Base-by-base conservation (phyloP, 2,888 invertebrate species). In the Aporophyla lueneburgensis region DNA sequence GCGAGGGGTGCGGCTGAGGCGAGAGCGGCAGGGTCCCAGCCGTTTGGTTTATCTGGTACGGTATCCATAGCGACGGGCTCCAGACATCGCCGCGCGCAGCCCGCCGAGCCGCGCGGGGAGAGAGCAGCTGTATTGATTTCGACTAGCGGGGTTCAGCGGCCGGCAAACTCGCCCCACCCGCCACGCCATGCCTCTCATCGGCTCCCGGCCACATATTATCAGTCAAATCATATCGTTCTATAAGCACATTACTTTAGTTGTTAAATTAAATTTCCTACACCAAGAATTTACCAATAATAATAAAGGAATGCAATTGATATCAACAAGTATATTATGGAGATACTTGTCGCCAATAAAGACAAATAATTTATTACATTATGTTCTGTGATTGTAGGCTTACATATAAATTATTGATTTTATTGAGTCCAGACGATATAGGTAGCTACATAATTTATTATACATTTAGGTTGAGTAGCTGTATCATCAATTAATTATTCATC, bases 111-210 rank as follows among this genome's bases (percentile, higher is more conserved):
- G 73, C 2, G 63, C 53, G 65, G 56, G 95, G 96, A 92, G 95
- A 94, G 95, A 94, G 97, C 96, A 97, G 97, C 96, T 97, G 96
- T 97, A 97, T 97, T 96, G 97, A 96, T 97, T 96, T 97, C 94
- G 96, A 95, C 92, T 89, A 87, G 90, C 92, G 88, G 92, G 92
- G 96, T 96, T 96, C 95, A 95, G 92, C 96, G 95, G 92, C 96
- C 95, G 93, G 87, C 89, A 87, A 85, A 86, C 89, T 74, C 81
- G 70, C 92, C 91, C 92, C 90, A 88, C 79, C 89, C 92, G 56
- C 71, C 78, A 89, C 89, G 88, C 89, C 81, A 90, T 89, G 86
- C 91, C 85, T 85, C 90, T 87, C 90, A 83, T 84, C 89, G 87
- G 87, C 76, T 87, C 80, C 85, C 83, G 74, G 81, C 86, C 78